These are phyloP conservation scores for Koerneria pararmatus DNA, from an alignment of 2,888 invertebrate genomes.

Conservation along the genomic window DNA sequence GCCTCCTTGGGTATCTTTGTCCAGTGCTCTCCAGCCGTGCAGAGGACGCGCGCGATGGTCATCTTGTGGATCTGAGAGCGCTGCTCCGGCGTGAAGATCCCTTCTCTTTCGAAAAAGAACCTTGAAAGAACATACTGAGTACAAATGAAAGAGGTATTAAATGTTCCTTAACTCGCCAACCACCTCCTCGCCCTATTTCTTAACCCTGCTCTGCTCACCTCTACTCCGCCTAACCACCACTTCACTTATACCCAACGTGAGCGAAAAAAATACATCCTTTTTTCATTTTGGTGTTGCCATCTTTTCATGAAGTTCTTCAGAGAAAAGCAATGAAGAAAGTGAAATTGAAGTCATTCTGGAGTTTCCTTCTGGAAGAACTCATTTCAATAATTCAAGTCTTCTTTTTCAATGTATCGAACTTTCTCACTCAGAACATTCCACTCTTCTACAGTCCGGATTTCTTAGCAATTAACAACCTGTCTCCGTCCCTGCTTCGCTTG, in stretches of 20 bases:
- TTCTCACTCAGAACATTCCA: conserved; percentile 60
- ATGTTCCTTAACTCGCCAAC: too few species aligned
- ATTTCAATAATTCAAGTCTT: too few species aligned
- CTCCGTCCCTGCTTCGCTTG: conserved; percentile 62
- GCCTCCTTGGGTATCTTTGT: conserved; percentile 46
- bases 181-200: too few species aligned
- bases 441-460: conserved; percentile 3
- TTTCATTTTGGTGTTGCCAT: background rate
- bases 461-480: conserved; percentile 58
- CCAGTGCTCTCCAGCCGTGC: conserved; percentile 36
- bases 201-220: too few species aligned
- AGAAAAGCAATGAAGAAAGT: background rate
- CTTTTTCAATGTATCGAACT: background rate
- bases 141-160: too few species aligned
- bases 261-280: background rate
- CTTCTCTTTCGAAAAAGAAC: conserved; percentile 89
- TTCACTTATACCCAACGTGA: too few species aligned
- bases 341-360: background rate
- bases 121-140: conserved; percentile 62
- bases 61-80: conserved; percentile 75
- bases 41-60: conserved; percentile 68
- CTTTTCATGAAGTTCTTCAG: background rate
- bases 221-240: too few species aligned
- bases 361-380: too few species aligned
- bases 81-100: conserved; percentile 80